Conservation (phyloP, 2,888 invertebrate genomes). For the Malthinus flaveolus region DNA sequence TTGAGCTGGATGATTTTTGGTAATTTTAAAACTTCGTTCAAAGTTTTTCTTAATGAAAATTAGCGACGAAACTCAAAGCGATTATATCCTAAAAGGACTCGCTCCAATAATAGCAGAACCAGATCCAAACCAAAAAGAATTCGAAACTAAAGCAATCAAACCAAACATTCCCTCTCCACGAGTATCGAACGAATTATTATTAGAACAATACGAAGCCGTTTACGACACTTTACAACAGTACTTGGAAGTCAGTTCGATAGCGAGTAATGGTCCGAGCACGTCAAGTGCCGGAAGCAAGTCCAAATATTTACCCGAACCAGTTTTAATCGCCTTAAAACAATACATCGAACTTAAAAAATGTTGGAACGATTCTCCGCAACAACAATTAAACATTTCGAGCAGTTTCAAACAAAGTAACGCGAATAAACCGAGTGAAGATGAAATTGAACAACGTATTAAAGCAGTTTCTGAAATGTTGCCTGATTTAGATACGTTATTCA, state of each 20-base stretch:
- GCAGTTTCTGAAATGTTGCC: conserved; percentile 67
- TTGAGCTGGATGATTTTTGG: too few species aligned
- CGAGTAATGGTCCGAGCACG: not conserved
- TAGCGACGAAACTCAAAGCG: conserved; percentile 49
- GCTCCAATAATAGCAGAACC: conserved; percentile 43
- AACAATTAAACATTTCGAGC: too few species aligned
- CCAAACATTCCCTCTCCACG: not conserved
- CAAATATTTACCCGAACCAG: not conserved
- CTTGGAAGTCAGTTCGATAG: not conserved
- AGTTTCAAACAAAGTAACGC: not conserved
- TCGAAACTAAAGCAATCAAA: not conserved
- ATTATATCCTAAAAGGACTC: conserved; percentile 40
- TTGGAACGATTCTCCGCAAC: not conserved
- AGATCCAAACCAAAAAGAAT: conserved; percentile 25
- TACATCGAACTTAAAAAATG: not conserved
- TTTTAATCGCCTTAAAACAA: not conserved
- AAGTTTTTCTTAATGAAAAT: conserved; percentile 34
- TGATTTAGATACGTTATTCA: conserved; percentile 76
- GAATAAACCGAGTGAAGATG: conserved; percentile 31
- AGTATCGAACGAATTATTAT: not conserved
- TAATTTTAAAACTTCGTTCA: too few species aligned
- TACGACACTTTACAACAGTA: conserved; percentile 11
- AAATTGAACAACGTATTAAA: conserved; percentile 53
- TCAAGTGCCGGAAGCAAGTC: not conserved
- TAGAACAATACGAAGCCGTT: conserved; percentile 8